These are phyloP conservation scores for Drosophila ezoana DNA, from an alignment of 2,888 invertebrate genomes.

Conservation along the genomic window DNA sequence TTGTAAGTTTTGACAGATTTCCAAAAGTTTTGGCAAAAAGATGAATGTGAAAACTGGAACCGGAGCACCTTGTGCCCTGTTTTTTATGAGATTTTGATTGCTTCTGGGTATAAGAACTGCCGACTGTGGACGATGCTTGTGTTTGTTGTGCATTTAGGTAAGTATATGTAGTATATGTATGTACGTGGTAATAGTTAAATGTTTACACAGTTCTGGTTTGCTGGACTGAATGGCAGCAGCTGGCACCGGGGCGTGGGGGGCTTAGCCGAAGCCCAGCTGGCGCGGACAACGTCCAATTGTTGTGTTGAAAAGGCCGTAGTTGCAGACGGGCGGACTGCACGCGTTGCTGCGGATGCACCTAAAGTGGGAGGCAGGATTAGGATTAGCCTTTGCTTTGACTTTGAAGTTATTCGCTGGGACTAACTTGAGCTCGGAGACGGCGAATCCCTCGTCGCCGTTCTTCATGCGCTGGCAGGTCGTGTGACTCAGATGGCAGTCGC, in stretches of 20 bases:
- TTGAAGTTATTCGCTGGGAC: conserved; percentile 5
- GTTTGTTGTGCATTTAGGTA: conserved; percentile 11
- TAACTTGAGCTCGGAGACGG: conserved; percentile 88
- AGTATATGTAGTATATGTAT: conserved; percentile 21
- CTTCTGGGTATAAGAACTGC: conserved; percentile 23
- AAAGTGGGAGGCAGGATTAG: background rate
- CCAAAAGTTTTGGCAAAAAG: too few relatives aligned
- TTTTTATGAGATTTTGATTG: background rate
- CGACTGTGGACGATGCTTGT: conserved; percentile 4
- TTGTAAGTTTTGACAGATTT: too few relatives aligned
- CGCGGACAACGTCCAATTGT: conserved; percentile 84
- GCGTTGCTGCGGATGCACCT: conserved; percentile 80
- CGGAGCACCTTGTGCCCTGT: too few relatives aligned
- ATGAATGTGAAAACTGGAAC: too few relatives aligned
- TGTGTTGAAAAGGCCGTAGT: conserved; percentile 77
- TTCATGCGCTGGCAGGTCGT: conserved; percentile 87
- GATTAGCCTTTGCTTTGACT: background rate
- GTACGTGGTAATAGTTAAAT: conserved; percentile 37
- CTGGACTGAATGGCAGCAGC: conserved; percentile 31
- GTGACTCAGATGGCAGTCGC: conserved; percentile 88
- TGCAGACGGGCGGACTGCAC: conserved; percentile 82
- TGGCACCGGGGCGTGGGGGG: background rate
- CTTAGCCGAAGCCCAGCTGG: conserved; percentile 72
- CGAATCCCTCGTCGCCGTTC: conserved; percentile 88
- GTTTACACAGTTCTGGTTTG: conserved; percentile 68